Evolutionary conservation across 1,140 invertebrate genomes (phyloP), one percentile per base, ranked within the genome.

Genomic region (Coelopa frigida): DNA sequence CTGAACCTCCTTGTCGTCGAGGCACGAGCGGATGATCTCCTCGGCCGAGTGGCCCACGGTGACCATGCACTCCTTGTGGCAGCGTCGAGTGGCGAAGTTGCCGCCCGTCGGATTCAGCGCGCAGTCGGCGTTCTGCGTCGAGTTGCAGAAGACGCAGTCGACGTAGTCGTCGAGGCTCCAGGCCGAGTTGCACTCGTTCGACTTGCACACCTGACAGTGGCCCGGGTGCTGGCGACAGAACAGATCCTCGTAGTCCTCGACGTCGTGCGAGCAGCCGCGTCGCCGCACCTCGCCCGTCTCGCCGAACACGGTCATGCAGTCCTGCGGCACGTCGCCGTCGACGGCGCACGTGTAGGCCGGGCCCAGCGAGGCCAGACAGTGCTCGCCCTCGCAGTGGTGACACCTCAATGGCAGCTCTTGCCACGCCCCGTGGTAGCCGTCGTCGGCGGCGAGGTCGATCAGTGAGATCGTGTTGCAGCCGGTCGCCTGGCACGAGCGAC

Each of bases 261-360:
- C 63, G 24, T 60, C 58, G 7, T 66, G 59, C 4, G 55, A 24
- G 32, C 63, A 67, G 14, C 63, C 63, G 8, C 63, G 56, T 3
- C 63, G 36, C 1, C 48, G 48, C 11, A 67, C 57, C 1, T 52
- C 50, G 8, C 60, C 63, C 36, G 58, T 50, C 11, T 12, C 5
- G 5, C 54, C 53, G 10, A 67, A 67, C 4, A 67, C 63, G 2
- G 57, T 58, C 50, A 57, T 63, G 27, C 63, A 67, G 15, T 67
- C 63, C 46, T 67, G 63, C 4, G 54, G 47, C 0, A 4, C 11
- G 22, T 67, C 59, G 3, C 27, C 27, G 0, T 56, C 59, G 5
- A 14, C 20, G 0, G 49, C 39, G 12, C 63, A 67, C 0, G 41
- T 3, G 0, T 41, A 21, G 1, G 57, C 42, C 7, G 58, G 55